Evolutionary conservation across 2,888 invertebrate species (phyloP).

Genomic region (Cephus sareptanus): DNA sequence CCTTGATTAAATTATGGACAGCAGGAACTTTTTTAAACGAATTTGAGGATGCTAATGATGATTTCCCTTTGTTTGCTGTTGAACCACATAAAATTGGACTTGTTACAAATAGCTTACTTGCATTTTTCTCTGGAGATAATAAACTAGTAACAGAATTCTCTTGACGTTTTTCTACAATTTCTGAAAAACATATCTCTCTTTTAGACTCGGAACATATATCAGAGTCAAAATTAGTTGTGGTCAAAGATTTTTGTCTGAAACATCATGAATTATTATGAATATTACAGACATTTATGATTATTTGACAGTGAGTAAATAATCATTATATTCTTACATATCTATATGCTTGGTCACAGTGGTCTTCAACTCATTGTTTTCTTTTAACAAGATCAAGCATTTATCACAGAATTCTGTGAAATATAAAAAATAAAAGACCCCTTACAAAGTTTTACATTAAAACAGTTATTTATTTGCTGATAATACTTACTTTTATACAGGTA

Average conservation of each 20-base stretch:
- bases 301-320: neutral
- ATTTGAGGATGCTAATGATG: neutral
- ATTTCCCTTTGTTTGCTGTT: neutral
- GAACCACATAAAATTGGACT: neutral
- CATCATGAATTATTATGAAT: conserved; percentile 11
- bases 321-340: neutral
- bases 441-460: neutral
- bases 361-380: neutral
- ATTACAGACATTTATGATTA: conserved; percentile 15
- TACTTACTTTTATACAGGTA: conserved; percentile 48
- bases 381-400: neutral
- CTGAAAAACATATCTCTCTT: neutral
- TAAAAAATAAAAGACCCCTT: neutral
- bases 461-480: conserved; percentile 3
- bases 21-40: neutral
- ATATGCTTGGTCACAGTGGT: neutral
- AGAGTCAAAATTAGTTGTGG: conserved; percentile 14
- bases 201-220: neutral
- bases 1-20: neutral
- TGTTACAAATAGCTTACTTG: neutral
- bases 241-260: neutral
- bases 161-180: neutral
- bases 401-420: neutral
- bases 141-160: neutral
- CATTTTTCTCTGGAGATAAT: neutral